Evolutionary conservation across 2,888 invertebrate genomes (phyloP), one percentile per base, ranked within the genome.

Genomic region (Drosophila falleni): DNA sequence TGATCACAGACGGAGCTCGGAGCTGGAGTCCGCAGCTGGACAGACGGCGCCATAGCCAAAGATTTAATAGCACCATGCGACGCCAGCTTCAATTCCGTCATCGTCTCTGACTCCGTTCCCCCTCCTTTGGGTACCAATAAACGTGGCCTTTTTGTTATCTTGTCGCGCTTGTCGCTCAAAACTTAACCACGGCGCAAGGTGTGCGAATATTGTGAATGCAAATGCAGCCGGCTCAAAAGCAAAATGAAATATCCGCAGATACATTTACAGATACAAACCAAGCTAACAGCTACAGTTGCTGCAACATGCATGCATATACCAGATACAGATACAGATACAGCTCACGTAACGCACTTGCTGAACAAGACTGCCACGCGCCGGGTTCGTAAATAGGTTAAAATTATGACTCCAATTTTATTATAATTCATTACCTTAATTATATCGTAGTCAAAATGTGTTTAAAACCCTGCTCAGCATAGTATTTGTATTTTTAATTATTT

Each of bases 101-200:
- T 0, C 29, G 8, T 19, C 62, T 56, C 15, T 16, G 26, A 13
- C 44, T 49, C 35, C 55, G 9, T 5, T 53, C 33, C 29, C 65
- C 15, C n/a, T n/a, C 31, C 69, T 44, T 47, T 47, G 41, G 26
- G 1, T 50, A 15, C 15, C 63, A 55, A 42, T 55, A 70, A 50
- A 50, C 19, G 16, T 35, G 78, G 71, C 66, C 80, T 87, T 84
- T 86, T 86, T 83, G 88, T 86, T 86, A 80, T 88, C 88, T 86
- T 81, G 86, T 88, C 86, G 74, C 80, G 78, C 64, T 85, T 87
- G 85, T 85, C 79, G 77, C 69, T 87, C 80, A 78, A 85, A 81
- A 70, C 64, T 58, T 74, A 39, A 41, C 67, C 66, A 71, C 63
- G 68, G 50, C 63, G 86, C 85, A 89, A 87, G 87, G 87, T 89